Conservation (phyloP, 2,888 invertebrate species). For the Pterostichus niger region DNA sequence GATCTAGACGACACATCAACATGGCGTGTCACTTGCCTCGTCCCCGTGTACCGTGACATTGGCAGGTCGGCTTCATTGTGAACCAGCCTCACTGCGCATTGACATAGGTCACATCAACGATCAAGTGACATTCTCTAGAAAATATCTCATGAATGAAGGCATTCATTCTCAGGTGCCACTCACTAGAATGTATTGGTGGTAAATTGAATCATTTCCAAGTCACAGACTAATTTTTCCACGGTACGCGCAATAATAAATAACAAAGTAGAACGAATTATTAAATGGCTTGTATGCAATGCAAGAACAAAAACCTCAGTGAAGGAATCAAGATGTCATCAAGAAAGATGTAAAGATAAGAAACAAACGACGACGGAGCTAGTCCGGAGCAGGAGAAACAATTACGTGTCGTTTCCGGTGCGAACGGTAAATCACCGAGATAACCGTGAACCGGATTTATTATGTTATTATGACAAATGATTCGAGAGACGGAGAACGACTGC, state of each 20-base stretch:
- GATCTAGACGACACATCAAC: conserved; percentile 32
- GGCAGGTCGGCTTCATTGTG: conserved; percentile 22
- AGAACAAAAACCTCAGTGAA: conserved; percentile 22
- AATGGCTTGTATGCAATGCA: not conserved
- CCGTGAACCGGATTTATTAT: conserved; percentile 73
- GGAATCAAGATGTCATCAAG: conserved; percentile 43
- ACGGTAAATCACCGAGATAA: conserved; percentile 75
- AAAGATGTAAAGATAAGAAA: conserved; percentile 24
- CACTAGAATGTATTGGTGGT: not conserved
- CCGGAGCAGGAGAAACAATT: conserved; percentile 60
- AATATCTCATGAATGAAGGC: too few species aligned
- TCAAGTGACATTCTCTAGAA: conserved; percentile 9
- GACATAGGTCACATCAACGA: conserved; percentile 35
- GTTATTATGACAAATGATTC: conserved; percentile 72
- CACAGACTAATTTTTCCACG: not conserved
- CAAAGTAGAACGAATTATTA: not conserved
- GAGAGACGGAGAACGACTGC: not conserved
- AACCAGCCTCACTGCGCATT: conserved; percentile 1
- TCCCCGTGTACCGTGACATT: not conserved
- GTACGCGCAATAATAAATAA: not conserved
- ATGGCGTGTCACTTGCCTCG: not conserved
- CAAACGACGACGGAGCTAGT: not conserved
- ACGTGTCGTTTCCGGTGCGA: conserved; percentile 61
- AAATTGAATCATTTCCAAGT: conserved; percentile 8
- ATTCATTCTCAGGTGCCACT: conserved; percentile 5